Evolutionary conservation across 2,797 vertebrate genomes (phyloP).

Genomic region (Philypnodon macrostomus): DNA sequence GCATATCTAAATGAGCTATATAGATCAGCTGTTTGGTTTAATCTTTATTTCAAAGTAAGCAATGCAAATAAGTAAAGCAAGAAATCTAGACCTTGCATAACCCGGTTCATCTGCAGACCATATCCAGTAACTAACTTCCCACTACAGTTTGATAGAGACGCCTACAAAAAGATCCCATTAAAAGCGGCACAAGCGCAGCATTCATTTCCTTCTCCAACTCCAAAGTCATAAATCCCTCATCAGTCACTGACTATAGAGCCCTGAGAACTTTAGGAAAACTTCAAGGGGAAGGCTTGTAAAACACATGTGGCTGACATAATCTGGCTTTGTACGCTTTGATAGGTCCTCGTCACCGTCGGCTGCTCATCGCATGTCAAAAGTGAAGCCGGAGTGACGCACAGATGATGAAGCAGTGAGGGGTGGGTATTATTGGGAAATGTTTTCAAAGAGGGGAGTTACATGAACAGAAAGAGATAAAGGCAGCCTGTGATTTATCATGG

Average conservation of each 20-base stretch:
- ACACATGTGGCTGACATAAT: constrained; percentile 66
- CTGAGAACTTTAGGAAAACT: constrained; percentile 46
- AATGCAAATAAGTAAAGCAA: not conserved
- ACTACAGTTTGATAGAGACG: constrained; percentile 46
- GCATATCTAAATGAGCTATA: constrained; percentile 13
- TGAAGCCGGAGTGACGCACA: constrained; percentile 20
- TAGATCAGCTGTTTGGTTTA: constrained; percentile 1
- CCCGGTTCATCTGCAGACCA: constrained; percentile 13
- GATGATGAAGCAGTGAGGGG: constrained; percentile 27
- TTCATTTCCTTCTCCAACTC: constrained; percentile 67
- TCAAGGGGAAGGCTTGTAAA: constrained; percentile 55
- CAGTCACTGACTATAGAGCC: constrained; percentile 50
- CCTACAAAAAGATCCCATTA: constrained; percentile 61
- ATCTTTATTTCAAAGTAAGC: constrained; percentile 4
- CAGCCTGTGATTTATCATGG: constrained; percentile 68
- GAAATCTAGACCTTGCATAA: constrained; percentile 34
- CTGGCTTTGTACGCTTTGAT: constrained; percentile 54
- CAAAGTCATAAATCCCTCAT: constrained; percentile 64
- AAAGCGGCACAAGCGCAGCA: constrained; percentile 61
- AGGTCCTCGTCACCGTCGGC: constrained; percentile 48
- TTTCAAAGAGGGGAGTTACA: constrained; percentile 42
- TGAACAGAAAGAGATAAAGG: constrained; percentile 63
- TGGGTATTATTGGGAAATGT: constrained; percentile 22
- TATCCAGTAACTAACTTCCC: constrained; percentile 26
- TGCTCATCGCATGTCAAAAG: constrained; percentile 45